Conservation (phyloP, 2,888 invertebrate species). For the Hipparchia sbordonii region DNA sequence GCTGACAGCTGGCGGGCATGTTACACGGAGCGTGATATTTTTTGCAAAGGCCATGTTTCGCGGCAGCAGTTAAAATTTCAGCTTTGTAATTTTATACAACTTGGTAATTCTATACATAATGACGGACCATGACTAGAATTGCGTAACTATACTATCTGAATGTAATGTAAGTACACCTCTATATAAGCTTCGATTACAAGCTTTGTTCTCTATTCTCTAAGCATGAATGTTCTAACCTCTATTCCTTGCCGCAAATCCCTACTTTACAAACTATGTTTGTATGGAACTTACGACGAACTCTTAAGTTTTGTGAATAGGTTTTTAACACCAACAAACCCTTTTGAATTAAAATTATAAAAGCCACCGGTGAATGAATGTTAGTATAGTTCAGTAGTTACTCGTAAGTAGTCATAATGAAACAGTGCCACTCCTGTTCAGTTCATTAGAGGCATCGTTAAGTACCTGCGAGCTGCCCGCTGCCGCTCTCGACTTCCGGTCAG, state of each 20-base stretch:
- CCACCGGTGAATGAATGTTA: constrained; percentile 17
- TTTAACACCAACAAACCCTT: too few species aligned
- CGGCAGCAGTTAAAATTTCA: constrained; percentile 69
- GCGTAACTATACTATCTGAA: constrained; percentile 12
- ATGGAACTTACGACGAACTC: too few species aligned
- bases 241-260: too few species aligned
- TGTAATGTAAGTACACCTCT: constrained; percentile 10
- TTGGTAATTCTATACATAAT: constrained; percentile 53
- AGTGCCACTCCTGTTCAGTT: constrained; percentile 52
- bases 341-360: constrained; percentile 30
- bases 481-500: constrained; percentile 61
- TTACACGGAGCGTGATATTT: constrained; percentile 73
- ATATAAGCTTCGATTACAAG: constrained; percentile 13
- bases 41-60: constrained; percentile 67
- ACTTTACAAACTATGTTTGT: too few species aligned
- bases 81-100: constrained; percentile 62
- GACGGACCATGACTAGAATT: constrained; percentile 35
- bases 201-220: constrained; percentile 1
- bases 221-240: too few species aligned
- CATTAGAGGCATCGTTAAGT: constrained; percentile 58
- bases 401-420: constrained; percentile 49
- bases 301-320: too few species aligned
- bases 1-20: constrained; percentile 68
- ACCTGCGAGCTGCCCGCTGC: constrained; percentile 49
- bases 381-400: not conserved